Percentiles rank a stretch among this genome's conserved stretches.
Conservation (phyloP, 92 coral and sea anemone species). For the Palythoa heliodiscus region DNA sequence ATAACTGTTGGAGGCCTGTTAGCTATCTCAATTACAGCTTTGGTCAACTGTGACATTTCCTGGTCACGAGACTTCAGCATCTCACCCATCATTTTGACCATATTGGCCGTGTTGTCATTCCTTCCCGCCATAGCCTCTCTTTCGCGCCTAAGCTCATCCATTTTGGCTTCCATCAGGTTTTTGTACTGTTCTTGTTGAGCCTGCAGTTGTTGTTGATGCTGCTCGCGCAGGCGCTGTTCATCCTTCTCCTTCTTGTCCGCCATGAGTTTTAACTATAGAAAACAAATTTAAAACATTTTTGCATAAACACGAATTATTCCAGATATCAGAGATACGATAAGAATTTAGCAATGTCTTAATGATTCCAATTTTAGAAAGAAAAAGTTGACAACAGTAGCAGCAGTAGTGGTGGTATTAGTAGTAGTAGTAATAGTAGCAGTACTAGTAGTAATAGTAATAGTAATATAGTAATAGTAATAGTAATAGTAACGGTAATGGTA, state of each 20-base stretch:
- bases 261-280: slow-evolving; percentile 9
- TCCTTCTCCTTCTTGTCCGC: slow-evolving; percentile 32
- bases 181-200: slow-evolving; percentile 42
- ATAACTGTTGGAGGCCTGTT: slow-evolving; percentile 35
- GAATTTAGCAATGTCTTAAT: background rate
- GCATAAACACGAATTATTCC: background rate
- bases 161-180: slow-evolving; percentile 28
- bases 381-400: background rate
- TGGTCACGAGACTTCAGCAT: slow-evolving; percentile 45
- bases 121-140: slow-evolving; percentile 35
- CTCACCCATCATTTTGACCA: slow-evolving; percentile 27
- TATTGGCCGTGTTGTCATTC: slow-evolving; percentile 15
- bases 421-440: background rate
- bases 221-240: slow-evolving; percentile 44
- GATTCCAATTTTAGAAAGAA: background rate
- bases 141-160: slow-evolving; percentile 28
- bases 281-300: background rate
- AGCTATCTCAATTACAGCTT: slow-evolving; percentile 12
- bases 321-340: background rate
- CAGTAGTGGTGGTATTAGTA: too few species aligned
- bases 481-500: background rate
- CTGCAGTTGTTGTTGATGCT: slow-evolving; percentile 29
- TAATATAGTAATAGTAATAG: background rate
- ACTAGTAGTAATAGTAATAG: background rate
- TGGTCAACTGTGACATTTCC: slow-evolving; percentile 21